Conservation (phyloP, 2,888 invertebrate genomes). For the Drosophila robusta region DNA sequence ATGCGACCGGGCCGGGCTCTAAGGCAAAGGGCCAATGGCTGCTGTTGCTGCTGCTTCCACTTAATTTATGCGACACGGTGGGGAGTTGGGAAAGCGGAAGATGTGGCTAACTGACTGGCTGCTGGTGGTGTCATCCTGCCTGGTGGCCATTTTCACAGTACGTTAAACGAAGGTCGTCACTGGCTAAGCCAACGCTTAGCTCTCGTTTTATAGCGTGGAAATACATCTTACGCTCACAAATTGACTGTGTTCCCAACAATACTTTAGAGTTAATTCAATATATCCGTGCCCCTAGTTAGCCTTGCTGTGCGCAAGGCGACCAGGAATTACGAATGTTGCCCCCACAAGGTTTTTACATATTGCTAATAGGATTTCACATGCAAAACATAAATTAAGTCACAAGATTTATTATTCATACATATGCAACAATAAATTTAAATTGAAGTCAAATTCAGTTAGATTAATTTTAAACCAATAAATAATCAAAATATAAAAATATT, state of each 20-base stretch:
- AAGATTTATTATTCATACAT: background rate
- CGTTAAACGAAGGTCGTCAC: conserved; percentile 67
- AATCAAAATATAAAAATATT: background rate
- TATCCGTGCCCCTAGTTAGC: conserved; percentile 2
- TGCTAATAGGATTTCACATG: background rate
- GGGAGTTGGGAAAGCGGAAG: conserved; percentile 4
- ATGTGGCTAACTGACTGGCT: background rate
- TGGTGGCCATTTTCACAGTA: conserved; percentile 63
- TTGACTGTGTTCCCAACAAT: conserved; percentile 21
- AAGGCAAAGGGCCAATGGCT: conserved; percentile 52
- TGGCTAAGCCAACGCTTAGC: conserved; percentile 45
- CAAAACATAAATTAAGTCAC: background rate
- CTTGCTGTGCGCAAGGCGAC: conserved; percentile 27
- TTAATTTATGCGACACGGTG: conserved; percentile 65
- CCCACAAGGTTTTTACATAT: background rate
- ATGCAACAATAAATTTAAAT: background rate
- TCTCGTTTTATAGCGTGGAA: conserved; percentile 54
- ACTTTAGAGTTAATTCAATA: conserved; percentile 27
- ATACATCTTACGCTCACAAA: conserved; percentile 49
- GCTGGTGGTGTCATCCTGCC: conserved; percentile 27
- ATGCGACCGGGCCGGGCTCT: conserved; percentile 29
- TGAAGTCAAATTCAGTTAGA: background rate
- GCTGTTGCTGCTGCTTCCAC: conserved; percentile 45
- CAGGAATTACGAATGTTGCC: conserved; percentile 12
- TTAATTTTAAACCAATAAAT: background rate